Base-by-base conservation (phyloP, 2,797 vertebrate genomes). In the Spinus pinus region DNA sequence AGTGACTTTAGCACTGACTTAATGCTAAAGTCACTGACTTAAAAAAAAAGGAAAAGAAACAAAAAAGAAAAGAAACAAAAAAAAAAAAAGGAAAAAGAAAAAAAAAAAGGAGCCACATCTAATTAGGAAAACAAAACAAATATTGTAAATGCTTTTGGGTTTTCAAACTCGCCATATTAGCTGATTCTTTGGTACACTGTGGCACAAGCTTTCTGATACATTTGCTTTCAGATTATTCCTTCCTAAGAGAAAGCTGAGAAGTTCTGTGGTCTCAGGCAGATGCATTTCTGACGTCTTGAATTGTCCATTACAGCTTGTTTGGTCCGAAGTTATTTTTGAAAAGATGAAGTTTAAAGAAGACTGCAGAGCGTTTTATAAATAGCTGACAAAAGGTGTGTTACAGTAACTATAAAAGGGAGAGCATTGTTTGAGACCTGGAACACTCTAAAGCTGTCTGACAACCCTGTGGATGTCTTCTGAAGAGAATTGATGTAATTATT, bases 281-380 rank as follows among this genome's bases (percentile, higher is more conserved):
- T 81, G 66, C 49, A 46, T 95, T 94, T 94, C 78, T 93, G 80
- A 81, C 0, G 4, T 84, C 44, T 87, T 67, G 57, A 92, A 73
- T 88, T 88, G 93, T 92, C 80, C 62, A 73, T 92, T 93, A 67
- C 44, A 79, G 46, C 60, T 91, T 95, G 69, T 93, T 96, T 90
- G 80, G 60, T 75, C 73, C 90, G 80, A 89, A 95, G 86, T 84
- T 95, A 84, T 75, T 83, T 95, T 88, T 81, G 62, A 91, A 85
- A 91, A 86, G 62, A 73, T 75, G 47, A 91, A 82, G 41, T 79
- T 83, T 95, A 85, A 90, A 84, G 72, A 81, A 33, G 64, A 57
- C 70, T 70, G 28, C 35, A 75, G 56, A 91, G 46, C 1, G 0
- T 73, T 94, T 88, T 83, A 92, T 88, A 94, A 96, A 91, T 89